Conservation (phyloP, 2,113 vertebrate genomes). For the Recurvirostra avosetta region DNA sequence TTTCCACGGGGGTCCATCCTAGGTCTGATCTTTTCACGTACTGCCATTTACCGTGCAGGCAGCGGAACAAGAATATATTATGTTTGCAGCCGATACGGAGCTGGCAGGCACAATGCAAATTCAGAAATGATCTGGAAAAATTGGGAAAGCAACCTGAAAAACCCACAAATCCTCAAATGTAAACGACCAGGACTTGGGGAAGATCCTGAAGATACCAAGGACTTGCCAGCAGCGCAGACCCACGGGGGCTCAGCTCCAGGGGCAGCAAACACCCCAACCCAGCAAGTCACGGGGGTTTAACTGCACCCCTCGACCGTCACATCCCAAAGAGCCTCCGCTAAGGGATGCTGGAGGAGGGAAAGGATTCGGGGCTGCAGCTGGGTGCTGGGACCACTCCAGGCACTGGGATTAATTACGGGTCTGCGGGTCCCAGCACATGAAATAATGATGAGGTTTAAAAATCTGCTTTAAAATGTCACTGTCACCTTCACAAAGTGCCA, state of each 20-base stretch:
- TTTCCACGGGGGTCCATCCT: neutral
- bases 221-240: too few species aligned
- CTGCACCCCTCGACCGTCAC: accelerated
- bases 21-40: neutral
- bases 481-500: neutral
- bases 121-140: neutral
- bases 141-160: neutral
- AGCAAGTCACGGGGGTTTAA: neutral
- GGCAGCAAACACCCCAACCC: neutral
- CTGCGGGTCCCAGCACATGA: neutral
- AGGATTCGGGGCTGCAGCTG: neutral
- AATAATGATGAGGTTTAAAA: neutral
- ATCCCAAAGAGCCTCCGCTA: neutral
- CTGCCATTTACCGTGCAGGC: neutral
- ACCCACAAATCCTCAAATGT: neutral
- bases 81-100: neutral
- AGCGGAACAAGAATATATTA: neutral
- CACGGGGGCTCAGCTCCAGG: accelerated
- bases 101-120: neutral
- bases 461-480: neutral
- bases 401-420: neutral
- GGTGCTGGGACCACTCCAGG: neutral
- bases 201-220: neutral
- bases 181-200: neutral
- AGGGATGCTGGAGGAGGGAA: neutral